phyloP scores from a whole-genome alignment of 2,888 invertebrate genomes.

The Petrolisthes manimaculis region DNA sequence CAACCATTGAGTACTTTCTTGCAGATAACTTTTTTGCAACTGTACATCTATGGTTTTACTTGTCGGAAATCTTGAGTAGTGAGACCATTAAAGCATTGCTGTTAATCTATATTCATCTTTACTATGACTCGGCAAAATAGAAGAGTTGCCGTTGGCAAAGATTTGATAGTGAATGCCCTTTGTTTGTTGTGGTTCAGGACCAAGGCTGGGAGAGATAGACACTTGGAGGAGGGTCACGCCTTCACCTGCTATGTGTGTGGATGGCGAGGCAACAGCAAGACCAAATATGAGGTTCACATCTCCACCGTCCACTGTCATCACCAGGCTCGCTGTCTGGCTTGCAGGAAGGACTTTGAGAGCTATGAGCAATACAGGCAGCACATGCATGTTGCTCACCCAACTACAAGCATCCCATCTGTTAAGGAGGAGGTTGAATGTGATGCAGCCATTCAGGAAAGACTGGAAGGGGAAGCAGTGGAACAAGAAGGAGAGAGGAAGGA shows the following conservation, averaged over 20 bases:
- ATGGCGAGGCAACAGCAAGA: constrained; percentile 42
- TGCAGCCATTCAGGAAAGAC: neutral
- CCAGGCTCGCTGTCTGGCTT: constrained; percentile 48
- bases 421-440: constrained; percentile 26
- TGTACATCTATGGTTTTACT: too few relatives aligned
- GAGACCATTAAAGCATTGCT: too few relatives aligned
- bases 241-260: constrained; percentile 54
- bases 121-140: neutral
- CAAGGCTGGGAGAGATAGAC: constrained; percentile 41
- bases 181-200: constrained; percentile 28
- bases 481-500: constrained; percentile 1
- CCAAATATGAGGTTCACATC: constrained; percentile 51
- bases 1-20: too few relatives aligned
- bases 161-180: neutral
- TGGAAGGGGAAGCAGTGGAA: neutral
- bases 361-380: constrained; percentile 44
- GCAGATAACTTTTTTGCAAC: too few relatives aligned
- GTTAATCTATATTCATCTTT: too few relatives aligned
- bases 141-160: neutral
- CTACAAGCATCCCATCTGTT: neutral
- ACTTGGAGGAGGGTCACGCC: constrained; percentile 48
- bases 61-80: too few relatives aligned
- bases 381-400: constrained; percentile 30
- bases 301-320: constrained; percentile 53
- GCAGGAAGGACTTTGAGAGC: constrained; percentile 49